Evolutionary conservation across 2,797 vertebrate species (phyloP).

Genomic region (Microctenopoma stevenorrisi): DNA sequence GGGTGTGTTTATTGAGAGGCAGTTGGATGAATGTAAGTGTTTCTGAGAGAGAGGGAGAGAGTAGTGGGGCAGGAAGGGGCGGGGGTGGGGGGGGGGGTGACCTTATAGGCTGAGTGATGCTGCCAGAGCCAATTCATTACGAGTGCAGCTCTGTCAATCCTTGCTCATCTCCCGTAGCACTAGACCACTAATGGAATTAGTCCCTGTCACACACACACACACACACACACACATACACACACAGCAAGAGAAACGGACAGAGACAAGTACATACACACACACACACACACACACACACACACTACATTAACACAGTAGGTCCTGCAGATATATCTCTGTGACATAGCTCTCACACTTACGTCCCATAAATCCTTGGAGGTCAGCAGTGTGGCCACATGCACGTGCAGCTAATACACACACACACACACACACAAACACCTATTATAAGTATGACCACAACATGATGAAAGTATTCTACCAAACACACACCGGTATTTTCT

Average conservation of each 20-base stretch:
- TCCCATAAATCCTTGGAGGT: slow-evolving; percentile 82
- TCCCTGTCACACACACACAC: slow-evolving; percentile 76
- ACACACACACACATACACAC: slow-evolving; percentile 28
- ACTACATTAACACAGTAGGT: slow-evolving; percentile 86
- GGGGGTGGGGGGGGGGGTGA: slow-evolving; percentile 34
- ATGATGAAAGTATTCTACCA: slow-evolving; percentile 5
- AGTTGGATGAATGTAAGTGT: slow-evolving; percentile 65
- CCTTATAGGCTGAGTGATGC: slow-evolving; percentile 81
- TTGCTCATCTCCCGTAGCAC: slow-evolving; percentile 85
- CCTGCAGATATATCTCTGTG: slow-evolving; percentile 83
- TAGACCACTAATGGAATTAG: slow-evolving; percentile 88
- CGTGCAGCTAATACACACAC: slow-evolving; percentile 23
- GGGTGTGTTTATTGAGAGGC: slow-evolving; percentile 77
- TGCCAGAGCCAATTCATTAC: slow-evolving; percentile 87
- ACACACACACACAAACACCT: slow-evolving; percentile 10
- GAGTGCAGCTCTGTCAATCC: slow-evolving; percentile 85
- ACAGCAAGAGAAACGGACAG: slow-evolving; percentile 21
- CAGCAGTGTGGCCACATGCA: slow-evolving; percentile 58
- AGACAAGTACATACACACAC: slow-evolving; percentile 51
- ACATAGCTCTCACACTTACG: slow-evolving; percentile 79
- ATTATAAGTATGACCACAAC: slow-evolving; percentile 9
- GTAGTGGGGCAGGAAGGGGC: slow-evolving; percentile 18
- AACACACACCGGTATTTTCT: background rate
- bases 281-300: slow-evolving; percentile 62
- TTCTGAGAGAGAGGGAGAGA: slow-evolving; percentile 52